Evolutionary conservation across 2,113 vertebrate genomes (phyloP).

Genomic region (Hippocampus comes): DNA sequence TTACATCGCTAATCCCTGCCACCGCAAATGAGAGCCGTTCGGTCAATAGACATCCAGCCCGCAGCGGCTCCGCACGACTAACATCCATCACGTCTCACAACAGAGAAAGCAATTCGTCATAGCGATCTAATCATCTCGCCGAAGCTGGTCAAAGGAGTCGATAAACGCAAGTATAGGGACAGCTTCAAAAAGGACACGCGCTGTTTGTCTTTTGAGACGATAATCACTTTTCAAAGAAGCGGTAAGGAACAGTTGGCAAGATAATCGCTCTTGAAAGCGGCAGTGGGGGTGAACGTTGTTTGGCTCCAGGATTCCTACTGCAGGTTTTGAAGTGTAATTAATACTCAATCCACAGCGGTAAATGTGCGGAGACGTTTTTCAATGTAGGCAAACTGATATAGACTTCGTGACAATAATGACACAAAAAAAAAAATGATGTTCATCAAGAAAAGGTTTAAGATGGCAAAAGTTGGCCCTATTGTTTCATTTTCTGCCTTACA

Average conservation of each 20-base stretch:
- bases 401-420: background rate
- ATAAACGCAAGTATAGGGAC: slow-evolving; percentile 30
- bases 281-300: background rate
- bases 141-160: slow-evolving; percentile 20
- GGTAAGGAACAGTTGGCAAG: background rate
- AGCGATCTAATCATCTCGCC: slow-evolving; percentile 42
- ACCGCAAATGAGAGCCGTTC: slow-evolving; percentile 39
- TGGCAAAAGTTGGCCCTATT: background rate
- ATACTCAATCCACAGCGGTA: background rate
- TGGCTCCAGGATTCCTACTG: background rate
- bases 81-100: slow-evolving; percentile 43
- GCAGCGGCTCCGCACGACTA: slow-evolving; percentile 24
- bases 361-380: background rate
- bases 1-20: slow-evolving; percentile 31
- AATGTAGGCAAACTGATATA: no score
- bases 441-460: no score
- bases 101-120: slow-evolving; percentile 41
- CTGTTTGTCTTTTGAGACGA: slow-evolving; percentile 19
- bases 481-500: background rate
- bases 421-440: background rate
- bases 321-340: background rate
- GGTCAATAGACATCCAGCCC: slow-evolving; percentile 42
- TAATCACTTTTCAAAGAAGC: slow-evolving; percentile 37
- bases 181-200: slow-evolving; percentile 29
- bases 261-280: slow-evolving; percentile 29